Conservation (phyloP, 2,888 invertebrate species). For the Hartigia nigra region DNA sequence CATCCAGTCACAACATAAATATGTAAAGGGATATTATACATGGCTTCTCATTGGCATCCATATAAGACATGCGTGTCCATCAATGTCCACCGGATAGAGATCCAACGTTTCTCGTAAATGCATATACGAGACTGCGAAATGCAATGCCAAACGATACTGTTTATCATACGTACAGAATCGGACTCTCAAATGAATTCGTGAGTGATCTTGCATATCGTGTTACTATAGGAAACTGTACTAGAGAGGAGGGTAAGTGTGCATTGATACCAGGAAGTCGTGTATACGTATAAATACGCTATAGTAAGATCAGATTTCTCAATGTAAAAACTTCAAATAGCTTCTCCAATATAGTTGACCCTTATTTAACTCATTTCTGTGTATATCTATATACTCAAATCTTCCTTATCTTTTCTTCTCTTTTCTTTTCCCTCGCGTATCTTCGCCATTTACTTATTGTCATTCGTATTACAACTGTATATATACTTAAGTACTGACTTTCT, state of each 20-base stretch:
- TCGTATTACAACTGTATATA: background rate
- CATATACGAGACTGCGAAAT: slow-evolving; percentile 46
- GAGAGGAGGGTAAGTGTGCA: background rate
- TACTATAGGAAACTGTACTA: background rate
- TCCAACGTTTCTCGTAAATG: slow-evolving; percentile 40
- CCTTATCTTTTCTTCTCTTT: background rate
- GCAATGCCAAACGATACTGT: slow-evolving; percentile 47
- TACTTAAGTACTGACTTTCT: background rate
- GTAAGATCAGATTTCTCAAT: background rate
- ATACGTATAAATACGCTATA: background rate
- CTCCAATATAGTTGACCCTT: background rate
- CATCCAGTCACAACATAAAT: slow-evolving; percentile 64
- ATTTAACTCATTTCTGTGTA: background rate
- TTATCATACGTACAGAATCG: slow-evolving; percentile 51
- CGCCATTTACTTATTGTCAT: background rate
- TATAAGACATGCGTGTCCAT: slow-evolving; percentile 65
- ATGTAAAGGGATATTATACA: slow-evolving; percentile 58
- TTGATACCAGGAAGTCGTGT: background rate
- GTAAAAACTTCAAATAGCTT: background rate
- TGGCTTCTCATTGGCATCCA: slow-evolving; percentile 38
- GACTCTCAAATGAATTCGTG: background rate
- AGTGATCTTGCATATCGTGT: background rate
- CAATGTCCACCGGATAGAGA: slow-evolving; percentile 59
- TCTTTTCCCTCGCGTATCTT: background rate
- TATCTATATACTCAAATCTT: background rate